Evolutionary conservation across 2,797 vertebrate genomes (phyloP), one percentile per base, ranked within the genome.

Genomic region (Coregonus sp.): DNA sequence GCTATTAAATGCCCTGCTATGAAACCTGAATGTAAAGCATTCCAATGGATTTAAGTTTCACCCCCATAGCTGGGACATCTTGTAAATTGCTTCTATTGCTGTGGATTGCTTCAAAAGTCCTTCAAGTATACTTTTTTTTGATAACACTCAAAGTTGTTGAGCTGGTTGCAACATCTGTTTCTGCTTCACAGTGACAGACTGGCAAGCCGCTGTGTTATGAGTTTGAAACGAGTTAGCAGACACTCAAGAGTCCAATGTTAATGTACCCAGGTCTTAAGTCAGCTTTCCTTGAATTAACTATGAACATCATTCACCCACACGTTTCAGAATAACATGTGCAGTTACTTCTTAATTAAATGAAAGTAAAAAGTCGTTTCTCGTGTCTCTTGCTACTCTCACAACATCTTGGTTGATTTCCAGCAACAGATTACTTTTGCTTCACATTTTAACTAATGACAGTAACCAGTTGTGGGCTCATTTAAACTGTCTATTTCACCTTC

Each of bases 371-470:
- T 73, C 5, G 12, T 25, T 25, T 25, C 25, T 25, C 5, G 16
- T 54, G 70, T 72, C 29, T 31, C 18, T 4, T 25, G 50, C 63
- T 50, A 25, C 66, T 18, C 11, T 50, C 6, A 59, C 14, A 18
- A 25, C 2, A 37, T 77, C 11, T 37, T 73, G 54, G 54, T 40
- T 25, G 47, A 59, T 18, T 67, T 75, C n/a, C 16, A 20, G 18
- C 2, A 59, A 18, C 4, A 4, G 18, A 56, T 56, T 56, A 4
- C 4, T 56, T 56, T 56, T 5, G 54, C 54, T n/a, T 56, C 0
- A 5, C 59, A 14, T 5, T 74, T 63, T n/a, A 40, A 40, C 33
- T 73, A 65, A 73, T 73, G 12, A 72, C 16, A 33, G n/a, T 59
- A 35, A 4, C 33, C 4, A 6, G 14, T n/a, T 7, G 4, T 35